Evolutionary conservation across 2,113 vertebrate genomes (phyloP).

Genomic region (Triplophysa dalaica): DNA sequence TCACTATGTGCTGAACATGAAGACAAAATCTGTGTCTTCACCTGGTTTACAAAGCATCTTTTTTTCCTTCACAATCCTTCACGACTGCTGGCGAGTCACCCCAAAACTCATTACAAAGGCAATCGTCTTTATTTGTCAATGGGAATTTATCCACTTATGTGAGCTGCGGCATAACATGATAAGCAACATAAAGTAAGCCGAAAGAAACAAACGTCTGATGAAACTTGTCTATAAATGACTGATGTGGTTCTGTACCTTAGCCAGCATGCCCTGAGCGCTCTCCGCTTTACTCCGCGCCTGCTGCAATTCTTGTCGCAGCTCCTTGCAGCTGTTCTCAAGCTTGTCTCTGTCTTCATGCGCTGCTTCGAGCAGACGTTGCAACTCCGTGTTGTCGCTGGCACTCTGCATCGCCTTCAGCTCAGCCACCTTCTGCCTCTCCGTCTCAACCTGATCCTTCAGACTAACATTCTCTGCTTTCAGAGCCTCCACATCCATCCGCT

Average conservation of each 20-base stretch:
- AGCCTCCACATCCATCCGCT: slow-evolving; percentile 71
- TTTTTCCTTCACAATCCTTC: too few relatives aligned
- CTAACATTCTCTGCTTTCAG: slow-evolving; percentile 82
- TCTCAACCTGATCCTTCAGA: slow-evolving; percentile 83
- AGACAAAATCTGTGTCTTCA: too few relatives aligned
- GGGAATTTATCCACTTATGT: too few relatives aligned
- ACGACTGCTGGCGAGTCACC: too few relatives aligned
- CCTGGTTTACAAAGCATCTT: too few relatives aligned
- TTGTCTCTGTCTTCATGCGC: slow-evolving; percentile 83
- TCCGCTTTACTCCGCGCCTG: slow-evolving; percentile 81
- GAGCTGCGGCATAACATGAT: too few relatives aligned
- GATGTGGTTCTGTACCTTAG: slow-evolving; percentile 78
- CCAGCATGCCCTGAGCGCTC: slow-evolving; percentile 72
- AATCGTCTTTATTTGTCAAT: too few relatives aligned
- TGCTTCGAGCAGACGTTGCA: slow-evolving; percentile 81
- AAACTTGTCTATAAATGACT: background rate
- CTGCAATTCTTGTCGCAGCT: slow-evolving; percentile 83
- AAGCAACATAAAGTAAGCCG: too few relatives aligned
- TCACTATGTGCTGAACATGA: background rate
- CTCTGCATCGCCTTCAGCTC: slow-evolving; percentile 78
- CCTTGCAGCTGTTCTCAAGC: slow-evolving; percentile 78
- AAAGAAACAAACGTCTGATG: too few relatives aligned
- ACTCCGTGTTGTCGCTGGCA: slow-evolving; percentile 72
- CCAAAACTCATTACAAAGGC: too few relatives aligned
- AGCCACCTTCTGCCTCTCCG: slow-evolving; percentile 80